phyloP scores from a whole-genome alignment of 2,113 vertebrate genomes.

The Elephas maximus region DNA sequence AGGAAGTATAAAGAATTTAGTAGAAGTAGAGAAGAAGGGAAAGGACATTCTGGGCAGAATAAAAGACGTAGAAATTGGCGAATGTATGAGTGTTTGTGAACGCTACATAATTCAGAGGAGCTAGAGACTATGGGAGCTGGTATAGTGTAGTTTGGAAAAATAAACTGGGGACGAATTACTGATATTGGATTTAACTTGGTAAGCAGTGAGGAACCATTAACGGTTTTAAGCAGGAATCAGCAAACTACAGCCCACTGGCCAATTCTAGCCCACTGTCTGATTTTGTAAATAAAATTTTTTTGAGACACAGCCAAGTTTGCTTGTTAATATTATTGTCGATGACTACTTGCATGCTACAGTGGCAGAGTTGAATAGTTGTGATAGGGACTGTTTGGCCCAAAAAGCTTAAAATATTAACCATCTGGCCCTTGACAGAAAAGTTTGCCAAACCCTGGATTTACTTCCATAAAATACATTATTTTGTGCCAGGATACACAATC shows the following conservation, averaged over 20 bases:
- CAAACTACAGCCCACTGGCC: neutral
- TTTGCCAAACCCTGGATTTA: neutral
- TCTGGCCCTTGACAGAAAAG: neutral
- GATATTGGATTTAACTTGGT: neutral
- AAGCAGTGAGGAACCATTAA: neutral
- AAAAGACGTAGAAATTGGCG: neutral
- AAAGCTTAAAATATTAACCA: neutral
- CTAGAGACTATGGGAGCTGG: too few species aligned
- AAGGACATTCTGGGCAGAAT: neutral
- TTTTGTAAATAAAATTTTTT: constrained; percentile 44
- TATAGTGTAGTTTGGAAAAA: neutral
- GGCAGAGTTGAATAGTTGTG: neutral
- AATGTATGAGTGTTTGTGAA: neutral
- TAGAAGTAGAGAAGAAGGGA: neutral
- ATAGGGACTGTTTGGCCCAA: neutral
- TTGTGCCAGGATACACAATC: neutral
- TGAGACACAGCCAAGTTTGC: neutral
- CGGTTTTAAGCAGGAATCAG: neutral
- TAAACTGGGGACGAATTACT: neutral
- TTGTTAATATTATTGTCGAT: neutral
- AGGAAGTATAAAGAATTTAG: neutral
- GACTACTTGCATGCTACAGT: neutral
- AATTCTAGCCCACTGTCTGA: neutral
- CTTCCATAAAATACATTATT: neutral
- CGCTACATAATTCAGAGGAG: neutral